A percentile compares a stretch with the other conserved stretches of the same genome.
Evolutionary conservation across 2,888 invertebrate species (phyloP).

Genomic region (Plagodis dolabraria): DNA sequence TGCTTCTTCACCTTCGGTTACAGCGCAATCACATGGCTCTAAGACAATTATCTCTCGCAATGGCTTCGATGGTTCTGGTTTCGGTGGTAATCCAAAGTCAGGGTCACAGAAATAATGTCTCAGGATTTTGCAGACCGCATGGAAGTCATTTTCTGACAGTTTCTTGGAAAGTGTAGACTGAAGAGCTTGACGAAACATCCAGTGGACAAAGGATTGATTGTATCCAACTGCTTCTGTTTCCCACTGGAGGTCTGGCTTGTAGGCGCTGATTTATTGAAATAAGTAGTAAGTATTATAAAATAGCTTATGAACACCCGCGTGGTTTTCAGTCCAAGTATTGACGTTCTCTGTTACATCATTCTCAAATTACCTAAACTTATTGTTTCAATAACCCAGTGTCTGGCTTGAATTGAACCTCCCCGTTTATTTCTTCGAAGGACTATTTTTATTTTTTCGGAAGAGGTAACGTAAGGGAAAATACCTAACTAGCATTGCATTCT

Average conservation of each 20-base stretch:
- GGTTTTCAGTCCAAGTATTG: no score
- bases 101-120: conserved; percentile 68
- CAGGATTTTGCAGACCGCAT: conserved; percentile 49
- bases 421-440: no score
- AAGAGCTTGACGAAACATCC: conserved; percentile 76
- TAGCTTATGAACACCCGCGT: no score
- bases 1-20: conserved; percentile 58
- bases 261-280: conserved; percentile 55
- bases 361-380: no score
- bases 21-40: conserved; percentile 69
- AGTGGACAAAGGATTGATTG: conserved; percentile 57
- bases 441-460: no score
- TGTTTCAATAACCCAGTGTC: no score
- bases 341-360: no score
- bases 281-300: not conserved
- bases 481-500: no score
- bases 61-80: conserved; percentile 49
- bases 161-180: conserved; percentile 56
- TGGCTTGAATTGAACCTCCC: no score
- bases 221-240: conserved; percentile 59
- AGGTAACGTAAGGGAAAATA: no score
- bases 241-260: conserved; percentile 72
- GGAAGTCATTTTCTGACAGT: conserved; percentile 49
- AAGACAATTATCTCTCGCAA: conserved; percentile 49
- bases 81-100: conserved; percentile 67